Evolutionary conservation across 2,888 invertebrate species (phyloP), one percentile per base, ranked within the genome.

Genomic region (Amphipyra tragopoginis): DNA sequence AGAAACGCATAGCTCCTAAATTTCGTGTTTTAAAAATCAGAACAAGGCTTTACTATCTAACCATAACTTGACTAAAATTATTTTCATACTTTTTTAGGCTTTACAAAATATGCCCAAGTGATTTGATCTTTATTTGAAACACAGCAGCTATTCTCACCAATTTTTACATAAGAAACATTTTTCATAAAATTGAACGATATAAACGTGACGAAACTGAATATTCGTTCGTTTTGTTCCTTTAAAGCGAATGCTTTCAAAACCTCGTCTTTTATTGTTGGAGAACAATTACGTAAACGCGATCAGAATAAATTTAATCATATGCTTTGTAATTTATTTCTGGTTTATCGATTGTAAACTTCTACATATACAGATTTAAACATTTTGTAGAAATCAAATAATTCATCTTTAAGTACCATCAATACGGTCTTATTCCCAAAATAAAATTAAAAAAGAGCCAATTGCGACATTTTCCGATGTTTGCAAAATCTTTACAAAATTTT

Each of bases 221-320:
- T 50, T 48, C 9, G 10, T 26, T 39, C 9, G 10, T 39, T 29
- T 29, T 42, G 11, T 40, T n/a, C 7, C 14, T 42, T 14, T 5
- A 29, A 51, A 38, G n/a, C 47, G 5, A 58, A 58, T 47, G 13
- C 13, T 15, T 63, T 44, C 29, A 34, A 55, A 62, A 43, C 42
- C 7, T 50, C 11, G 47, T 6, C 42, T 70, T 65, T 67, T 70
- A 45, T 59, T 54, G 66, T 65, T 40, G 29, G 29, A 44, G 50
- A 64, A 65, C 59, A 68, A 75, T 71, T 65, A 62, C 58, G 45
- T 45, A 40, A 48, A 65, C 72, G 67, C 29, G 65, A 3, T 38
- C 38, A 3, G 65, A 74, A 76, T 77, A 73, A 33, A 56, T 77
- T 50, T 53, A 54, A 57, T 64, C 21, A 39, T 29, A 45, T 15